A percentile compares a stretch with the other conserved stretches of the same genome.
phyloP scores from a whole-genome alignment of 2,113 vertebrate species.

The Istiophorus platypterus region DNA sequence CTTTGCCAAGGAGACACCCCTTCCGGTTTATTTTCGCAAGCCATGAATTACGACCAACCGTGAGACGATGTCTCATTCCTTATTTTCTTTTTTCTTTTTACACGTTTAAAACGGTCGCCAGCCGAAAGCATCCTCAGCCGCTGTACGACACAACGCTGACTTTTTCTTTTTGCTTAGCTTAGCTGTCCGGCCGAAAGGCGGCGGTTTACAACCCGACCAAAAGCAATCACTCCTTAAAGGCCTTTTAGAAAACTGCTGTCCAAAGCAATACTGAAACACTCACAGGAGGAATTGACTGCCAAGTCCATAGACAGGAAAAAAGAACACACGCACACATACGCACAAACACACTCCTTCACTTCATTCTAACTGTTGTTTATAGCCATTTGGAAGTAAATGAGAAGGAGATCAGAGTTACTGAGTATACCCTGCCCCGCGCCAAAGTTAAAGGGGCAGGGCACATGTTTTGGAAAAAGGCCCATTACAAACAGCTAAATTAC shows the following conservation, averaged over 20 bases:
- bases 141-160: conserved; percentile 71
- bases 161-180: conserved; percentile 82
- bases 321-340: conserved; percentile 34
- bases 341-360: conserved; percentile 69
- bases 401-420: conserved; percentile 82
- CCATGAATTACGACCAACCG: no score
- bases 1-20: conserved; percentile 20
- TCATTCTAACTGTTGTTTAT: conserved; percentile 80
- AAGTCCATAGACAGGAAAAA: conserved; percentile 57
- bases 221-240: conserved; percentile 84
- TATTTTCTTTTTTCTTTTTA: conserved; percentile 34
- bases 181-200: conserved; percentile 73
- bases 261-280: conserved; percentile 81
- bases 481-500: conserved; percentile 64
- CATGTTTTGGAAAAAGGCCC: conserved; percentile 68
- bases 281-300: conserved; percentile 78
- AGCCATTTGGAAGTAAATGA: conserved; percentile 83
- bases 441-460: conserved; percentile 71
- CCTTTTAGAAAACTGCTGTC: conserved; percentile 83
- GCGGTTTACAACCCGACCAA: conserved; percentile 85
- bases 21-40: neutral
- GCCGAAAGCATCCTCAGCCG: no score
- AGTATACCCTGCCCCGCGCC: conserved; percentile 76
- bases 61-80: no score
- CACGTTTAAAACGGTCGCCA: conserved; percentile 36